Evolutionary conservation across 2,888 invertebrate genomes (phyloP), one percentile per base, ranked within the genome.

Genomic region (Acanthosepion lycidas): DNA sequence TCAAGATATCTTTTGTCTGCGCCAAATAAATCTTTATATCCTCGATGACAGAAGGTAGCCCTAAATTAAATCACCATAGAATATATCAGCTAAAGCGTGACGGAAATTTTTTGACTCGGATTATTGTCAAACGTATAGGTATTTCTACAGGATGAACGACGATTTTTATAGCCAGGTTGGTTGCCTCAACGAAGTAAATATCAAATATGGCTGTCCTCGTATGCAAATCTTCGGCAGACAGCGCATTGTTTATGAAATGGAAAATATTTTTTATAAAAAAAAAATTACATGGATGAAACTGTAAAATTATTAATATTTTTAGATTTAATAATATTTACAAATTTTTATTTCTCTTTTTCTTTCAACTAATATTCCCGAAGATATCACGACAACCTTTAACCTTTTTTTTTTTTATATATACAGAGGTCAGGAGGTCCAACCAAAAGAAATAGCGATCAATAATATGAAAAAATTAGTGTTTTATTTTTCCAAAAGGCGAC

Each of bases 181-280:
- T 51, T 92, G 42, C 23, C 49, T 92, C 49, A 92, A 92, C 92
- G 92, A 92, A 92, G 92, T 48, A 92, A 92, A 92, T 92, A 92
- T 92, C 92, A 51, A 92, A 92, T 92, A 92, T 92, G 92, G 92
- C 92, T 51, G 92, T 92, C 49, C 42, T 92, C 92, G 92, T 92
- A 92, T 92, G 92, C 92, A 92, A 92, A 92, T 92, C n/a, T 51
- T 78, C 78, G n/a, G 78, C 78, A 78, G 78, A 78, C 78, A n/a
- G 28, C 78, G 78, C 78, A 78, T 78, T 78, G 78, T 78, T 78
- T 78, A 78, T 78, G 78, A 18, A 78, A 18, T n/a, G 18, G 12
- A n/a, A 78, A 78, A 8, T 78, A 18, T 28, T 78, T 78, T 78
- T 78, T n/a, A n/a, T 78, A 2, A n/a, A n/a, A n/a, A 28, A 78